These are phyloP conservation scores for Lasioglossum morio DNA, from an alignment of 2,888 invertebrate genomes.

Conservation along the genomic window DNA sequence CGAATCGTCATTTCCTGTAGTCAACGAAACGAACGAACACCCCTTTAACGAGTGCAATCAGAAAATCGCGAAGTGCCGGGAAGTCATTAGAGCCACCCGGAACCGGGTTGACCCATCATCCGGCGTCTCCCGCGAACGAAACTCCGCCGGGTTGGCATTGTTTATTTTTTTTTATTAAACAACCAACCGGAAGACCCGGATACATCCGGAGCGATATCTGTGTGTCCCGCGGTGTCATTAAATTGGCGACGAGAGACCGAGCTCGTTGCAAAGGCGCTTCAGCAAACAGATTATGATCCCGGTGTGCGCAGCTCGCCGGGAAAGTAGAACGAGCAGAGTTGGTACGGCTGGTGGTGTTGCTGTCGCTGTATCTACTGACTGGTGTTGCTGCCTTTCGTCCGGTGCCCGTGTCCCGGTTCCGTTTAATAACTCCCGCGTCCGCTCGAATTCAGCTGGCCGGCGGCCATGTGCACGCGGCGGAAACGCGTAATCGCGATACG, in stretches of 20 bases:
- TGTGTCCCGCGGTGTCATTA: constrained; percentile 24
- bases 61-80: neutral
- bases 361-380: neutral
- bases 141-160: neutral
- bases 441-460: constrained; percentile 24
- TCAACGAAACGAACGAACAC: neutral
- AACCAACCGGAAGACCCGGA: neutral
- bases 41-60: neutral
- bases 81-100: neutral
- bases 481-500: constrained; percentile 53
- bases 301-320: neutral
- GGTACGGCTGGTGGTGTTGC: neutral
- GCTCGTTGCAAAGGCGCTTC: constrained; percentile 13
- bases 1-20: neutral
- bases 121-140: neutral
- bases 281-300: constrained; percentile 6
- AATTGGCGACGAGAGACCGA: constrained; percentile 39
- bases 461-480: constrained; percentile 32
- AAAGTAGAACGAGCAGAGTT: constrained; percentile 11
- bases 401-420: constrained; percentile 1
- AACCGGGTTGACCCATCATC: neutral
- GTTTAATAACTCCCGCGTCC: constrained; percentile 34
- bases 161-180: neutral
- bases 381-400: neutral
- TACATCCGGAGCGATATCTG: neutral